These are phyloP conservation scores for Ploceus nigricollis DNA, from an alignment of 2,113 vertebrate genomes.

Conservation along the genomic window DNA sequence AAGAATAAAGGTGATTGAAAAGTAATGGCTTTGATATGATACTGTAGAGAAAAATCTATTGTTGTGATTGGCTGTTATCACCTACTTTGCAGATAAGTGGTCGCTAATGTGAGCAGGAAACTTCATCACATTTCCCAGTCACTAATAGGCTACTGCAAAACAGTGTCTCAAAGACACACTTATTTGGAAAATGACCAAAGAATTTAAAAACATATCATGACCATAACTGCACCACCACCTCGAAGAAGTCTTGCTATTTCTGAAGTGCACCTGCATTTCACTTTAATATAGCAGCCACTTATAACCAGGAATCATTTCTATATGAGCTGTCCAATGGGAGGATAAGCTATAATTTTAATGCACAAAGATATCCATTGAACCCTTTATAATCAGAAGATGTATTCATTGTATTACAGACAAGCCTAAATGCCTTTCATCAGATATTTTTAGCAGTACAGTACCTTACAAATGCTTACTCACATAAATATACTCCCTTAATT, in stretches of 20 bases:
- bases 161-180: neutral
- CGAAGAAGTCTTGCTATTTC: neutral
- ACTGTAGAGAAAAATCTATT: neutral
- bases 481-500: neutral
- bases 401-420: neutral
- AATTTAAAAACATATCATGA: neutral
- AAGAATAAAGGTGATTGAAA: neutral
- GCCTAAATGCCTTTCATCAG: neutral
- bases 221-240: neutral
- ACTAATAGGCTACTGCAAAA: neutral
- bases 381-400: neutral
- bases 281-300: neutral
- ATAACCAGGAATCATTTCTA: neutral
- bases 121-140: neutral
- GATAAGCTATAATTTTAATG: neutral
- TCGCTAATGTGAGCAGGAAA: neutral
- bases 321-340: neutral
- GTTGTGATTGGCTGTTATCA: neutral
- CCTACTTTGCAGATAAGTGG: neutral
- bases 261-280: neutral
- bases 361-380: neutral
- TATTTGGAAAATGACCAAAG: neutral
- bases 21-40: neutral
- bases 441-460: neutral
- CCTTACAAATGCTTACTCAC: neutral